A percentile compares a stretch with the other conserved stretches of the same genome.
phyloP scores from a whole-genome alignment of 2,797 vertebrate species.

The Tokudaia tokunoshimensis region DNA sequence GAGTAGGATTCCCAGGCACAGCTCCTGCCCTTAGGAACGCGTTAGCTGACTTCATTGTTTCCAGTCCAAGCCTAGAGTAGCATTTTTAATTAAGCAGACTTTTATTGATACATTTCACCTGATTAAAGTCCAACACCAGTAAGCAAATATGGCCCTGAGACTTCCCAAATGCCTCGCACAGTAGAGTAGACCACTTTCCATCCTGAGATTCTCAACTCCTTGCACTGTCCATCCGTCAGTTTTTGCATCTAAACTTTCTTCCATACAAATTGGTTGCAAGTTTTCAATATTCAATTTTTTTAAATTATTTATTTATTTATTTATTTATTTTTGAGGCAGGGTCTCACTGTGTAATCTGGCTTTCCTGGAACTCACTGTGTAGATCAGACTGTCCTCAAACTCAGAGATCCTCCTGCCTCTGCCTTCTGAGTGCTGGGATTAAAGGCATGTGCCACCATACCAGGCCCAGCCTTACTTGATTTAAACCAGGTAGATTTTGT shows the following conservation, averaged over 20 bases:
- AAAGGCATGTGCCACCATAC: neutral
- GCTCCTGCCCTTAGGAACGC: neutral
- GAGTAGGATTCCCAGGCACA: neutral
- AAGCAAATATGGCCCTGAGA: neutral
- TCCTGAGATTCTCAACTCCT: too few relatives aligned
- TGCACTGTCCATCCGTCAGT: neutral
- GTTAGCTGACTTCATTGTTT: neutral
- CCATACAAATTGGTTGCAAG: neutral
- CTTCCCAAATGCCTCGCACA: neutral
- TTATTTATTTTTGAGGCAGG: neutral
- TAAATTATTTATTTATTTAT: too few relatives aligned
- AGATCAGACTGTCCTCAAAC: neutral
- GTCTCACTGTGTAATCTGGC: neutral
- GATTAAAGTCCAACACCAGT: neutral
- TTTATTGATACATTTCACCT: neutral
- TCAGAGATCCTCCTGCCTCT: neutral
- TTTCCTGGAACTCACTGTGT: neutral
- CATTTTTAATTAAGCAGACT: neutral
- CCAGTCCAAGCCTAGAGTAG: neutral
- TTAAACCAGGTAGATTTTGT: neutral
- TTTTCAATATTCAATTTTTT: neutral
- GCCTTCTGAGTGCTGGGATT: neutral
- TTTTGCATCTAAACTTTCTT: neutral
- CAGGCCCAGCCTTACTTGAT: neutral
- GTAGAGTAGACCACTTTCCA: neutral